Percentiles rank a stretch among this genome's conserved stretches.
Evolutionary conservation across 2,113 vertebrate genomes (phyloP).

Genomic region (Myrmecophaga tridactyla): DNA sequence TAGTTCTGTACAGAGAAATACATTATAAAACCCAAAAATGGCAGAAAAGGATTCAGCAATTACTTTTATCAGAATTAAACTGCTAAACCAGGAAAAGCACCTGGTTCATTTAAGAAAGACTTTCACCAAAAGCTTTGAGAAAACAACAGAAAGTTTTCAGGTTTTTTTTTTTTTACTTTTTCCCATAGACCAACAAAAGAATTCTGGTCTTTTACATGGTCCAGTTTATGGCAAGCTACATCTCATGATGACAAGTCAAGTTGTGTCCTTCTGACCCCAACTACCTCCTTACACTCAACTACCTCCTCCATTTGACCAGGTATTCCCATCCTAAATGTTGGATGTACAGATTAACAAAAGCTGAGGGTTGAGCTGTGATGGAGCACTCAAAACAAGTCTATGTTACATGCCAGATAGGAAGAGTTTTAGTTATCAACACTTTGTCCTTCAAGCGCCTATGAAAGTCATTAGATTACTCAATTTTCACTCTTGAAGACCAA

Average conservation of each 20-base stretch:
- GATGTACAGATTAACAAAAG: background rate
- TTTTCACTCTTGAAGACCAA: background rate
- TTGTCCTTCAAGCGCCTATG: background rate
- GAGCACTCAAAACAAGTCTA: background rate
- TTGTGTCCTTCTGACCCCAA: too few species aligned
- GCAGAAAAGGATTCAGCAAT: background rate
- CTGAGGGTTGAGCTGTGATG: background rate
- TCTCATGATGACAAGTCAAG: too few species aligned
- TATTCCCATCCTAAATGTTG: background rate
- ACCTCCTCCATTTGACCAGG: background rate
- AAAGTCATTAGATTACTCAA: background rate
- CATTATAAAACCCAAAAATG: background rate
- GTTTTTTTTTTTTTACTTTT: background rate
- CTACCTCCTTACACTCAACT: accelerated
- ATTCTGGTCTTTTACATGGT: background rate
- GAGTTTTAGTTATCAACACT: background rate
- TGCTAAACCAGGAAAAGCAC: background rate
- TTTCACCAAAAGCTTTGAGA: background rate
- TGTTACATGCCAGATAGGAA: background rate
- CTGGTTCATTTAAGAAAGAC: background rate
- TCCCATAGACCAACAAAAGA: background rate
- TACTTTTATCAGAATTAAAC: background rate
- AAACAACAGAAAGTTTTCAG: too few species aligned
- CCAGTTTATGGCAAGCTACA: background rate
- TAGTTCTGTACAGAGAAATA: background rate